phyloP scores from a whole-genome alignment of 2,113 vertebrate species.

The Eonycteris spelaea region DNA sequence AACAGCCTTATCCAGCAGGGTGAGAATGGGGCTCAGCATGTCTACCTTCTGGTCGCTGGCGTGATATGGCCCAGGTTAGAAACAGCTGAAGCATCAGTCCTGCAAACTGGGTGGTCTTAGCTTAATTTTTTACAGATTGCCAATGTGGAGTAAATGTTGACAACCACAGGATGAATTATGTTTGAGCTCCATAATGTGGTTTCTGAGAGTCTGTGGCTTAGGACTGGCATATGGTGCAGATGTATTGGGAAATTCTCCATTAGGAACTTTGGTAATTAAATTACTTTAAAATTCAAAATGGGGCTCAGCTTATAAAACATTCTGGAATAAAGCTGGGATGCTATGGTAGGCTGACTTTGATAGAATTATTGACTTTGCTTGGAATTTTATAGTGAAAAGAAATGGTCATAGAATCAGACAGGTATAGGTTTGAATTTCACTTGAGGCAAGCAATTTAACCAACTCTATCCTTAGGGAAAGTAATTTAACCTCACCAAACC shows the following conservation, averaged over 20 bases:
- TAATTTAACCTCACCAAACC: conserved; percentile 4
- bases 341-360: background rate
- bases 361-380: conserved; percentile 12
- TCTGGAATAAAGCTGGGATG: background rate
- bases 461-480: conserved; percentile 15
- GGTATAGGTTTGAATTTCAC: background rate
- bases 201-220: background rate
- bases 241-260: background rate
- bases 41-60: background rate
- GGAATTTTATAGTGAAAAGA: background rate
- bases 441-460: conserved; percentile 33
- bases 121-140: conserved; percentile 61
- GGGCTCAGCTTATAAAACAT: background rate
- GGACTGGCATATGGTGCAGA: background rate
- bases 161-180: conserved; percentile 31
- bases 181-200: background rate
- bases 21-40: background rate
- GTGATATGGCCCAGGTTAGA: background rate
- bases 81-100: conserved; percentile 2
- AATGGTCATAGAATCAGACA: background rate
- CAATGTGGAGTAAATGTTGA: conserved; percentile 33
- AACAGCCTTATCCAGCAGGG: conserved; percentile 1
- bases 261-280: background rate
- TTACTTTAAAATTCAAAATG: conserved; percentile 28
- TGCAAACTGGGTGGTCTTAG: conserved; percentile 57